Base-by-base conservation (phyloP, 2,888 invertebrate genomes). In the Dioctria rufipes region DNA sequence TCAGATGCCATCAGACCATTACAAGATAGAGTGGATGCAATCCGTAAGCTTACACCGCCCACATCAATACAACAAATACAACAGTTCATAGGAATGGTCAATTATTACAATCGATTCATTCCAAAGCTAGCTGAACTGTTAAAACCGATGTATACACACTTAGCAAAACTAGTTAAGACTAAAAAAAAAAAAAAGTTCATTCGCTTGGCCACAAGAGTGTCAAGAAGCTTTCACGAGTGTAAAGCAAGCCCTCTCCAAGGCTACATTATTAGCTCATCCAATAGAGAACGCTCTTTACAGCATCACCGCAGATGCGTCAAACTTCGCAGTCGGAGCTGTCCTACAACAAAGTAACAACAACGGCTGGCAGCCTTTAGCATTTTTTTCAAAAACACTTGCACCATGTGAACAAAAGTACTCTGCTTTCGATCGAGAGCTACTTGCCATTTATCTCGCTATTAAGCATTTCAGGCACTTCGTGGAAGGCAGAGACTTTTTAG, bases 341-440 rank as follows among this genome's bases (percentile, higher is more conserved):
- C 78, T 89, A 11, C 87, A 89, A 67, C 88, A 89, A 80, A 39
- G 39, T 0, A 78, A 79, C 3, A 69, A 83, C 4, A 71, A 80
- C 6, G 25, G 77, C 0, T 86, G 86, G 86, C 80, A 87, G 82
- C 88, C 87, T 0, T 80, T 88, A 5, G 86, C 86, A 1, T 89
- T 87, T 81, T 88, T 86, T 80, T 87, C 87, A 2, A 83, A 83
- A 75, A 86, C 86, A 43, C 80, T 88, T 2, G 84, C 81, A 39
- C 80, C 84, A 1, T 80, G 86, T 0, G 85, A 89, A 81, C 71
- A 49, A 9, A 87, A 86, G 4, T 89, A 88, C 67, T 85, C 86
- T 13, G 86, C 85, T 40, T 88, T 87, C 82, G 88, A 89, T 80
- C 49, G 87, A 5, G 87, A 88, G 82, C 84, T 89, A 25, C 82